Evolutionary conservation across 2,113 vertebrate species (phyloP).

Genomic region (Etheostoma cragini): DNA sequence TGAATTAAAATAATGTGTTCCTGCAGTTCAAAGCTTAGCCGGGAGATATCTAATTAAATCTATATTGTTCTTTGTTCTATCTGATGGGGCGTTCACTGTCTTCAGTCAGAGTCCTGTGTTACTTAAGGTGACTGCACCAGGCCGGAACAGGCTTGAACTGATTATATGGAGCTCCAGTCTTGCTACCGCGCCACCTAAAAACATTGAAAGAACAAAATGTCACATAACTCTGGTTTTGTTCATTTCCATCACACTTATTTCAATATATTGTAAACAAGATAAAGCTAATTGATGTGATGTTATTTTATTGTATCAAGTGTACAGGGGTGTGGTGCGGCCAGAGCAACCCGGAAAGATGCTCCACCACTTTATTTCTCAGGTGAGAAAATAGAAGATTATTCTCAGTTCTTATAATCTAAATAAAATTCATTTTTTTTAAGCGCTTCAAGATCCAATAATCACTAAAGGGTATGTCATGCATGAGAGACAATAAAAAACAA

Average conservation of each 20-base stretch:
- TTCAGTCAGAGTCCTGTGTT: slow-evolving; percentile 46
- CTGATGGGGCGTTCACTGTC: slow-evolving; percentile 49
- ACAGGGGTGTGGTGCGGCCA: too few species aligned
- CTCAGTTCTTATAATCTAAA: too few species aligned
- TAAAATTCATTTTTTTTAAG: too few species aligned
- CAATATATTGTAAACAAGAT: neutral
- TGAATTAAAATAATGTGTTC: slow-evolving; percentile 68
- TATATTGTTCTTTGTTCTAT: slow-evolving; percentile 57
- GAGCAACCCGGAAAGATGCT: too few species aligned
- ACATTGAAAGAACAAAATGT: neutral
- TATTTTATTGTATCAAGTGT: neutral
- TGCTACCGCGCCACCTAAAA: slow-evolving; percentile 77
- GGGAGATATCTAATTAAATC: slow-evolving; percentile 71
- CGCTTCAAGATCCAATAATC: too few species aligned
- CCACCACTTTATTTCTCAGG: too few species aligned
- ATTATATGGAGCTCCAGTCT: slow-evolving; percentile 23
- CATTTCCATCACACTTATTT: slow-evolving; percentile 7
- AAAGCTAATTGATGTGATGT: neutral
- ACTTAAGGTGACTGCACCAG: slow-evolving; percentile 48
- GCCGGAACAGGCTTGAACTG: neutral
- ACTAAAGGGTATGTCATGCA: neutral
- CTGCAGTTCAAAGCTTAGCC: slow-evolving; percentile 46
- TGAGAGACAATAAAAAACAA: neutral
- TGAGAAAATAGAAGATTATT: too few species aligned
- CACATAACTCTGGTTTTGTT: neutral